Base-by-base conservation (phyloP, 2,797 vertebrate genomes). In the Poecilia gillii region DNA sequence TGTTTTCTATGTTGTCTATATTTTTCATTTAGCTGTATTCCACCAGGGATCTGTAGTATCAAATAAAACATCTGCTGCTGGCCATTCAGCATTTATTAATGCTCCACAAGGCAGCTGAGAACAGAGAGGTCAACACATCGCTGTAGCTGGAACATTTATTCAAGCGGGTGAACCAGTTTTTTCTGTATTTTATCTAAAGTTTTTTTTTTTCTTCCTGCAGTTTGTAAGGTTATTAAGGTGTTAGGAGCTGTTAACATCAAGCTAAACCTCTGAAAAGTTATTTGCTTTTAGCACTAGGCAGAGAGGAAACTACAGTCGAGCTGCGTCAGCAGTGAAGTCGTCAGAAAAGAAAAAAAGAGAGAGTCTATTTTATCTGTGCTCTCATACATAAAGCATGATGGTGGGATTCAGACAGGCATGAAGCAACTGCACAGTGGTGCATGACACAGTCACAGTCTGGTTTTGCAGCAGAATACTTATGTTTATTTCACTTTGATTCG, bases 371-470 rank as follows among this genome's bases (percentile, higher is more conserved):
- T 72, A 81, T 80, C 66, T 55, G 73, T 31, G 31, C 82, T 76
- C 74, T 80, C 83, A 79, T 78, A 79, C 83, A 88, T 86, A 82
- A 85, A 80, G 75, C 70, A 85, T 76, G 47, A 68, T 31, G 39
- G 75, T 41, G 59, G 53, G 55, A 80, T 78, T 81, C 78, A 73
- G 81, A 77, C 66, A 59, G 80, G 72, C 72, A 6, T 43, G 71
- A 55, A 74, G 64, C 53, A 73, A 76, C 55, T 73, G 70, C 70
- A 73, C n/a, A 46, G 43, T 82, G 66, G 6, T 66, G 73, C 74
- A 81, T 62, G 31, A 31, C 8, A 36, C 79, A 75, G 82, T 77
- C 59, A 3, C 47, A 72, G 66, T 75, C 64, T 62, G 41, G 47
- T 77, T 85, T 88, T 86, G 70, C 70, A 51, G 66, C 62, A 53